A percentile compares a stretch with the other conserved stretches of the same genome.
phyloP scores from a whole-genome alignment of 2,113 vertebrate species.

The Butastur rufipennis region DNA sequence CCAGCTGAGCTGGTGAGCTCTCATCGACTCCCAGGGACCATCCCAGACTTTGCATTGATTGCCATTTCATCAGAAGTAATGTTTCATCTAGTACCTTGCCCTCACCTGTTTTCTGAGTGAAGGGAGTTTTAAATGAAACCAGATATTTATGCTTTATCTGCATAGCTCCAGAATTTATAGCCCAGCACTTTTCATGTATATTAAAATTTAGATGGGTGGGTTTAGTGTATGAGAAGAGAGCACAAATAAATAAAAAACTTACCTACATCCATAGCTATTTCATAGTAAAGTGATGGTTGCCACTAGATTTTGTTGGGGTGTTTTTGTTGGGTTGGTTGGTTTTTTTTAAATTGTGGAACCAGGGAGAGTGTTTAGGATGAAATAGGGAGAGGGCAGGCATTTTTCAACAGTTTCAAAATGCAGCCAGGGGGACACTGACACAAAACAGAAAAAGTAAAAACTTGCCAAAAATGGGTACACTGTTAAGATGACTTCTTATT shows the following conservation, averaged over 20 bases:
- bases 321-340: not conserved
- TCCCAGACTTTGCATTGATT: not conserved
- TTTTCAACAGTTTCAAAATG: not conserved
- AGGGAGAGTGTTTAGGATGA: not conserved
- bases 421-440: not conserved
- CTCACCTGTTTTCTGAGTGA: not conserved
- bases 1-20: not conserved
- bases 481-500: not conserved
- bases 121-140: not conserved
- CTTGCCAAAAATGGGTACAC: not conserved
- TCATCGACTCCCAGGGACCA: rapidly evolving
- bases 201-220: not conserved
- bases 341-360: not conserved
- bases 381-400: not conserved
- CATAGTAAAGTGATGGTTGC: not conserved
- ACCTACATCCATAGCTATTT: not conserved
- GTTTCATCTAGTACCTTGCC: not conserved
- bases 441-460: not conserved
- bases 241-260: not conserved
- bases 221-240: not conserved
- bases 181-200: not conserved
- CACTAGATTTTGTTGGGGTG: not conserved
- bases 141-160: not conserved
- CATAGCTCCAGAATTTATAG: not conserved
- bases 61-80: not conserved